A percentile compares a stretch with the other conserved stretches of the same genome.
These are phyloP conservation scores for Pristionchus japonicus DNA, from an alignment of 2,888 invertebrate species.

Conservation along the genomic window DNA sequence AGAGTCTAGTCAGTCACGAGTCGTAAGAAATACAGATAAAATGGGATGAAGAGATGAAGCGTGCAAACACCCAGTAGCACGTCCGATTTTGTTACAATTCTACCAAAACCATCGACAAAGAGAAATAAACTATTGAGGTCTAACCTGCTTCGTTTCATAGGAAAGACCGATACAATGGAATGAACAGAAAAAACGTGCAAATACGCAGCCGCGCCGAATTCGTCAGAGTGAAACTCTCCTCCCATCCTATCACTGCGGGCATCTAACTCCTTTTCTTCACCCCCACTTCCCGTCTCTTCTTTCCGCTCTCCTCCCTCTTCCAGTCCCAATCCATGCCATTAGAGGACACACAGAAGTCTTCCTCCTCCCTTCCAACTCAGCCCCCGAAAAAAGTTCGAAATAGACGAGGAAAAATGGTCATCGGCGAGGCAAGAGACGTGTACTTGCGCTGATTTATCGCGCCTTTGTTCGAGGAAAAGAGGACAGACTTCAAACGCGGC, in stretches of 20 bases:
- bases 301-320: neutral
- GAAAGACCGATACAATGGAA: too few relatives aligned
- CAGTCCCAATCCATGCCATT: constrained; percentile 34
- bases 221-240: constrained; percentile 18
- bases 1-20: too few relatives aligned
- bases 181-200: too few relatives aligned
- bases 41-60: too few relatives aligned
- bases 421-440: neutral
- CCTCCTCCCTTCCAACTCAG: neutral
- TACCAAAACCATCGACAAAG: too few relatives aligned
- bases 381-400: neutral
- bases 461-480: neutral
- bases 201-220: neutral
- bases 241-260: constrained; percentile 24
- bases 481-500: neutral
- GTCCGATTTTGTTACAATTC: too few relatives aligned
- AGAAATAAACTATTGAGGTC: too few relatives aligned
- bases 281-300: neutral
- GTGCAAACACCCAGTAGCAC: too few relatives aligned
- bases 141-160: too few relatives aligned
- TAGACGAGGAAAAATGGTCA: neutral
- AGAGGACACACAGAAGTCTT: neutral
- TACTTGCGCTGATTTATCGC: constrained; percentile 36
- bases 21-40: too few relatives aligned
- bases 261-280: constrained; percentile 27